phyloP scores from a whole-genome alignment of 2,888 invertebrate species.

The Oscheius sp. region DNA sequence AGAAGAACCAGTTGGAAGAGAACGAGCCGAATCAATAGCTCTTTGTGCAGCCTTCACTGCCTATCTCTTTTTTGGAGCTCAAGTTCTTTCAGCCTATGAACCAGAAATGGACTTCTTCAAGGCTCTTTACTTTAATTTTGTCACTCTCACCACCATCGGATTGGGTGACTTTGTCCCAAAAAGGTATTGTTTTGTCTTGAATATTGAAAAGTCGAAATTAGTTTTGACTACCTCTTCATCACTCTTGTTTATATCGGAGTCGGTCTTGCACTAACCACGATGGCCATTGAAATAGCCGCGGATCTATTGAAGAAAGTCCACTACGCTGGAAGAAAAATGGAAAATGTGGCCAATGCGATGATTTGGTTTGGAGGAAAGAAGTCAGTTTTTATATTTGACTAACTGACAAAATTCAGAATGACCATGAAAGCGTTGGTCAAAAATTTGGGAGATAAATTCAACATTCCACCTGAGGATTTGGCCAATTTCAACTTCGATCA shows the following conservation, averaged over 20 bases:
- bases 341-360: slow-evolving; percentile 61
- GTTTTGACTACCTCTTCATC: slow-evolving; percentile 60
- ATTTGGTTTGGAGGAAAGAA: slow-evolving; percentile 69
- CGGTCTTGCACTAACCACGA: slow-evolving; percentile 64
- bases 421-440: slow-evolving; percentile 65
- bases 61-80: slow-evolving; percentile 61
- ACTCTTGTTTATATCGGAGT: slow-evolving; percentile 62
- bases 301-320: slow-evolving; percentile 64
- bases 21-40: slow-evolving; percentile 56
- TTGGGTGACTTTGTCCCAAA: slow-evolving; percentile 66
- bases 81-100: slow-evolving; percentile 61
- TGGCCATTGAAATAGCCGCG: slow-evolving; percentile 64
- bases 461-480: slow-evolving; percentile 60
- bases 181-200: slow-evolving; percentile 35
- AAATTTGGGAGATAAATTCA: slow-evolving; percentile 66
- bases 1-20: slow-evolving; percentile 9
- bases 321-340: slow-evolving; percentile 65
- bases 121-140: slow-evolving; percentile 68
- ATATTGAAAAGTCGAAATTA: slow-evolving; percentile 15
- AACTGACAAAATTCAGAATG: slow-evolving; percentile 48
- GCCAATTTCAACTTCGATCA: slow-evolving; percentile 59
- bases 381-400: slow-evolving; percentile 31
- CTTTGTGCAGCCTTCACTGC: slow-evolving; percentile 55
- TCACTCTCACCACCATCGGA: slow-evolving; percentile 64
- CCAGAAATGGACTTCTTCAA: slow-evolving; percentile 68